phyloP scores from a whole-genome alignment of 1,140 invertebrate species.

The Choristoneura fumiferana region DNA sequence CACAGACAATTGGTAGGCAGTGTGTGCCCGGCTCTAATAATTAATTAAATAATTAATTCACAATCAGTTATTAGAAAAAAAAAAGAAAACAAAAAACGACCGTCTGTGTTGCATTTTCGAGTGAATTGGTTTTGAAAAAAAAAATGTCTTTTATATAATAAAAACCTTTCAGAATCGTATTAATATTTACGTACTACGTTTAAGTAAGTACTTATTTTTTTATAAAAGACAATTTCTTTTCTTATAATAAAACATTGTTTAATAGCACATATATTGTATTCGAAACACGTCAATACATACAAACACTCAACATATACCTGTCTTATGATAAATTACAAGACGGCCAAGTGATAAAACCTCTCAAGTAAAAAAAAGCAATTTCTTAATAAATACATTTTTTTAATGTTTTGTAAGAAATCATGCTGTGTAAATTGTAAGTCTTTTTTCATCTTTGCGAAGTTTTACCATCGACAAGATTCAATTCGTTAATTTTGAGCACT shows the following conservation, averaged over 20 bases:
- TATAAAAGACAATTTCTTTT: constrained; percentile 35
- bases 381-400: not conserved
- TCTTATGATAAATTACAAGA: constrained; percentile 19
- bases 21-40: constrained; percentile 23
- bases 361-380: not conserved
- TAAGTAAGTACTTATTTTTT: too few relatives aligned
- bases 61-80: constrained; percentile 21
- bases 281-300: constrained; percentile 61
- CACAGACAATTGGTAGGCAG: constrained; percentile 54
- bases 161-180: constrained; percentile 13
- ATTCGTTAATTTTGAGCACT: constrained; percentile 4
- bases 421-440: not conserved
- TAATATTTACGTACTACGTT: too few relatives aligned
- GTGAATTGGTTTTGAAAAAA: constrained; percentile 35
- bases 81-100: constrained; percentile 46
- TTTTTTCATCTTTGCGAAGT: not conserved
- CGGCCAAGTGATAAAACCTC: not conserved
- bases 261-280: constrained; percentile 53
- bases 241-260: constrained; percentile 31
- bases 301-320: constrained; percentile 44
- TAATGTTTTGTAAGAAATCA: too few relatives aligned
- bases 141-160: constrained; percentile 36
- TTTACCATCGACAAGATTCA: not conserved
- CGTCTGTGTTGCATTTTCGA: constrained; percentile 77
- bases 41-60: constrained; percentile 21